Evolutionary conservation across 2,888 invertebrate genomes (phyloP).

Genomic region (Trachelus troglodyta): DNA sequence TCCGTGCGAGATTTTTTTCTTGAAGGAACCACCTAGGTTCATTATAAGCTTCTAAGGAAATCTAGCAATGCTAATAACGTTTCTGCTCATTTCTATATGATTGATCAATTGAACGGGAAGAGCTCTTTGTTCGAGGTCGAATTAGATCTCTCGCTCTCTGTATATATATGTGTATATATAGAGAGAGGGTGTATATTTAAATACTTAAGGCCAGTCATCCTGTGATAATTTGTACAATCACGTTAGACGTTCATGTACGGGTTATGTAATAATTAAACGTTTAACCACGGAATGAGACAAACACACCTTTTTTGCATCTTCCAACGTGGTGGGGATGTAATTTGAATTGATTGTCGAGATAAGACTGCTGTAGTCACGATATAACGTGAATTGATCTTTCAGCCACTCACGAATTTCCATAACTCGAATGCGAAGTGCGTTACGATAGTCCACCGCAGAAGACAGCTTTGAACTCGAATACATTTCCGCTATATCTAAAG

Average conservation of each 20-base stretch:
- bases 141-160: neutral
- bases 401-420: slow-evolving; percentile 48
- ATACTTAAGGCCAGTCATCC: neutral
- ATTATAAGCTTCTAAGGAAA: neutral
- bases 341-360: slow-evolving; percentile 46
- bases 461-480: neutral
- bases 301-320: slow-evolving; percentile 39
- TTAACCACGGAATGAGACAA: neutral
- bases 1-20: neutral
- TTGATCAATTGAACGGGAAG: neutral
- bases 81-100: neutral
- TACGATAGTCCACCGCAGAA: neutral
- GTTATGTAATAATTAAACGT: neutral
- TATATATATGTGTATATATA: neutral
- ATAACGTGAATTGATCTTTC: slow-evolving; percentile 50
- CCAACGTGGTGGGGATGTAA: slow-evolving; percentile 40
- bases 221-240: neutral
- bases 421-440: slow-evolving; percentile 35
- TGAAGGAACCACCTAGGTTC: neutral
- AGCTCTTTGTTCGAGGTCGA: neutral
- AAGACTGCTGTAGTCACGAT: slow-evolving; percentile 45
- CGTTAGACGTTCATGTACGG: neutral
- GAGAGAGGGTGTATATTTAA: neutral
- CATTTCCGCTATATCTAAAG: neutral
- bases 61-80: neutral